Base-by-base conservation (phyloP, 2,113 vertebrate genomes). In the Dascyllus trimaculatus region DNA sequence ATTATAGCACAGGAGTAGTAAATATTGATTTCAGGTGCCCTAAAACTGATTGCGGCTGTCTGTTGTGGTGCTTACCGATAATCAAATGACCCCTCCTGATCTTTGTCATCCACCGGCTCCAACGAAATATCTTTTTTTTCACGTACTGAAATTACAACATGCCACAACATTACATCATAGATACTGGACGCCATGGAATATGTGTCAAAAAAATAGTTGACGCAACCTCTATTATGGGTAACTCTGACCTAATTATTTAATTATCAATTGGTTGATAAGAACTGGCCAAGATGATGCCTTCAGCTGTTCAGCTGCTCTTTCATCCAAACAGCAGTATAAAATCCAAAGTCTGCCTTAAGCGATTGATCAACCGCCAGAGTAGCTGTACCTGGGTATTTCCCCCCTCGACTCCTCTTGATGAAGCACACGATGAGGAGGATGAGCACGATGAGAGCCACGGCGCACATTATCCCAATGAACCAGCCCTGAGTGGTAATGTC, bases 381-480 rank as follows among this genome's bases (percentile, higher is more conserved):
- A 10, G 32, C 32, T 8, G 7, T 84, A 99, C 98, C 98, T 93
- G 97, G 97, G 21, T 99, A 99, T 81, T 99, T 99, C 35, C 98
- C 98, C 0, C 98, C 98, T 1, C 97, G 93, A 87, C 97, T 99
- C 87, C 97, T 96, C 94, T 99, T 99, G 89, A 99, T 99, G 93
- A 99, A 99, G 81, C 98, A 99, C 60, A 99, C 98, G 0, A 98
- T 95, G 61, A 99, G 93, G 8, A 99, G 95, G 85, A 98, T 98
- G 69, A 99, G 95, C 54, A 99, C 97, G 6, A 99, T 94, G n/a
- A 99, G 96, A 38, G 96, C 97, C 9, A 99, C 95, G 38, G 97
- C 98, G 8, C 98, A 99, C 98, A 99, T 99, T 49, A 99, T 95
- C 57, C 98, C 98, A 3, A 99, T 99, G 93, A 99, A 99, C 98